A percentile compares a stretch with the other conserved stretches of the same genome.
Conservation (phyloP, 2,888 invertebrate species). For the Griposia aprilina region DNA sequence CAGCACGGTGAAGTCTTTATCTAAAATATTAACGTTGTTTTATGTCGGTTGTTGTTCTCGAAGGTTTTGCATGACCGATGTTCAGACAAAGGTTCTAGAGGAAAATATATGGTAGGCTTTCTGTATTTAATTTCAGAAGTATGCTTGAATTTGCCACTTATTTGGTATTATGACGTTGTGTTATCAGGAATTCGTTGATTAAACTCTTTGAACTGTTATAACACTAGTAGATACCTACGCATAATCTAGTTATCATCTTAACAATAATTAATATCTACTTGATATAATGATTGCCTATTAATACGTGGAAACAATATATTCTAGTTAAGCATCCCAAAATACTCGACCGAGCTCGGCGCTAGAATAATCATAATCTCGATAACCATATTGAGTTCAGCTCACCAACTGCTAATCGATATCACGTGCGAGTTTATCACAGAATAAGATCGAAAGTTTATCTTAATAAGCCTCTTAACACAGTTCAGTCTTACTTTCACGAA, state of each 20-base stretch:
- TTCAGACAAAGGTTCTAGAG: constrained; percentile 30
- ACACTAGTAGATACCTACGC: not conserved
- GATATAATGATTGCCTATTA: not conserved
- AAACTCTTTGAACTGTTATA: not conserved
- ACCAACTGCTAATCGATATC: constrained; percentile 39
- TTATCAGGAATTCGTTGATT: not conserved
- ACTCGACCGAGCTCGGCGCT: not conserved
- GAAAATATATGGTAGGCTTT: constrained; percentile 17
- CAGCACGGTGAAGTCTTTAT: constrained; percentile 64
- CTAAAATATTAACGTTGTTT: constrained; percentile 68
- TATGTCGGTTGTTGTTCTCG: constrained; percentile 61
- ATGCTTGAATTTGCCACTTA: not conserved
- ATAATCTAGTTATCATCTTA: no score
- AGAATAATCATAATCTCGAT: constrained; percentile 15
- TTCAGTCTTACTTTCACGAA: constrained; percentile 21
- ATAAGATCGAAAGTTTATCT: constrained; percentile 34
- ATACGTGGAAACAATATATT: not conserved
- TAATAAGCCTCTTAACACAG: constrained; percentile 18
- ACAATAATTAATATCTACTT: not conserved
- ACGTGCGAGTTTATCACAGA: constrained; percentile 27
- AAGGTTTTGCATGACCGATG: constrained; percentile 51
- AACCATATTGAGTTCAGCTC: constrained; percentile 15
- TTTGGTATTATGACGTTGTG: not conserved
- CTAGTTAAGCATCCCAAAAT: not conserved
- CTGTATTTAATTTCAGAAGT: constrained; percentile 11